phyloP scores from a whole-genome alignment of 1,140 invertebrate genomes.

The Drosophila cardini region DNA sequence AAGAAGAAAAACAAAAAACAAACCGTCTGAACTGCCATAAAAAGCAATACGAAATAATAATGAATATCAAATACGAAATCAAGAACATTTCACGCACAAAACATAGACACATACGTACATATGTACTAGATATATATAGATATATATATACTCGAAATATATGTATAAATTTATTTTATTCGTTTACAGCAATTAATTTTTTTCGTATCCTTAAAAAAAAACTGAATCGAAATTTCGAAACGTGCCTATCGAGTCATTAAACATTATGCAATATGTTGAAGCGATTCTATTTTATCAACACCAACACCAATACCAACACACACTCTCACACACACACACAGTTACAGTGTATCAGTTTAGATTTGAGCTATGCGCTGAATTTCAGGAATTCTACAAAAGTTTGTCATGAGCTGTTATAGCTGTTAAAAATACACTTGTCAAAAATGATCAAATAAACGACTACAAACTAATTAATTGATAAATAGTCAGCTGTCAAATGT shows the following conservation, averaged over 20 bases:
- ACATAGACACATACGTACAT: background rate
- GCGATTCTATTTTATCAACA: slow-evolving; percentile 1
- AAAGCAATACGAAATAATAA: slow-evolving; percentile 70
- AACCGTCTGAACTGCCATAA: slow-evolving; percentile 80
- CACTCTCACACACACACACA: background rate
- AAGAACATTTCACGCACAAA: slow-evolving; percentile 24
- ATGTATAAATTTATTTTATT: background rate
- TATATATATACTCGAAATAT: background rate
- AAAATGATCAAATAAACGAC: background rate
- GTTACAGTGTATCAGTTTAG: background rate
- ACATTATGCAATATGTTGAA: slow-evolving; percentile 22
- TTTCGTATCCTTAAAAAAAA: background rate
- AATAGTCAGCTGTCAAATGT: background rate
- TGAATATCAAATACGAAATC: slow-evolving; percentile 42
- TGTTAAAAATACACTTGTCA: background rate
- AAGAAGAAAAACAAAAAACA: background rate
- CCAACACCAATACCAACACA: slow-evolving; percentile 1
- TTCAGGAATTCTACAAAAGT: background rate
- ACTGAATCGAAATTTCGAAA: slow-evolving; percentile 8
- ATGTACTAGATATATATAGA: background rate
- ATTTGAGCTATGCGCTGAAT: slow-evolving; percentile 9
- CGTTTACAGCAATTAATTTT: background rate
- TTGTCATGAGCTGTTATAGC: background rate
- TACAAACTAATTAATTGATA: too few species aligned
- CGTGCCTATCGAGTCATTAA: slow-evolving; percentile 24